Percentiles rank a stretch among this genome's conserved stretches.
phyloP scores from a whole-genome alignment of 2,888 invertebrate species.

The Silvanus unidentatus region DNA sequence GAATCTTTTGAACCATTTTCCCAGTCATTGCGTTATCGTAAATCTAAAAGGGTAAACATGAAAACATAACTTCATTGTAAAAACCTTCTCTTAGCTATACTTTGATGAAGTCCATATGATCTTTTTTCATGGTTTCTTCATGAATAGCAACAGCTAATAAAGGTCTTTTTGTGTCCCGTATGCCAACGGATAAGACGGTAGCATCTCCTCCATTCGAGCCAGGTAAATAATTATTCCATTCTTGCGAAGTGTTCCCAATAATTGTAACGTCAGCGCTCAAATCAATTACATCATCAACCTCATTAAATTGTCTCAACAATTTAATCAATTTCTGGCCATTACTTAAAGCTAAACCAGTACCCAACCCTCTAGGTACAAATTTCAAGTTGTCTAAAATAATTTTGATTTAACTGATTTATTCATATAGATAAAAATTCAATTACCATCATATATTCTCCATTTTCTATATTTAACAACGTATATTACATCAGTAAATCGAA shows the following conservation, averaged over 20 bases:
- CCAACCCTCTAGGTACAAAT: constrained; percentile 38
- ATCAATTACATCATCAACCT: constrained; percentile 17
- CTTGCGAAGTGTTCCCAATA: constrained; percentile 16
- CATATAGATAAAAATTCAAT: too few species aligned
- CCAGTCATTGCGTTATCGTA: constrained; percentile 46
- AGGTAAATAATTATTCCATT: constrained; percentile 36
- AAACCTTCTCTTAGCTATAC: too few species aligned
- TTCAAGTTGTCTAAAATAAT: constrained; percentile 29
- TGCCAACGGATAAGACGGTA: constrained; percentile 38
- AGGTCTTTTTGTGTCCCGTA: constrained; percentile 27
- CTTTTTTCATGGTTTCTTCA: constrained; percentile 35
- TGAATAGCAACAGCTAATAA: constrained; percentile 43
- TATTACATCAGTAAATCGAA: constrained; percentile 17
- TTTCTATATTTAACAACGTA: constrained; percentile 26
- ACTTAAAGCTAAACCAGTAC: constrained; percentile 39
- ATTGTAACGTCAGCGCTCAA: constrained; percentile 23
- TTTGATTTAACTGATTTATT: too few species aligned
- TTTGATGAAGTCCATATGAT: constrained; percentile 41
- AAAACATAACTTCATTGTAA: background rate
- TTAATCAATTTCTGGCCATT: constrained; percentile 38
- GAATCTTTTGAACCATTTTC: constrained; percentile 50
- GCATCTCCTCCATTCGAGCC: constrained; percentile 34
- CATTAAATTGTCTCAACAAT: constrained; percentile 13
- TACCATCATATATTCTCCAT: constrained; percentile 33
- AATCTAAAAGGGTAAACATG: constrained; percentile 39